Percentiles rank a stretch among this genome's conserved stretches.
Conservation (phyloP, 2,888 invertebrate species). For the Eupsilia transversa region DNA sequence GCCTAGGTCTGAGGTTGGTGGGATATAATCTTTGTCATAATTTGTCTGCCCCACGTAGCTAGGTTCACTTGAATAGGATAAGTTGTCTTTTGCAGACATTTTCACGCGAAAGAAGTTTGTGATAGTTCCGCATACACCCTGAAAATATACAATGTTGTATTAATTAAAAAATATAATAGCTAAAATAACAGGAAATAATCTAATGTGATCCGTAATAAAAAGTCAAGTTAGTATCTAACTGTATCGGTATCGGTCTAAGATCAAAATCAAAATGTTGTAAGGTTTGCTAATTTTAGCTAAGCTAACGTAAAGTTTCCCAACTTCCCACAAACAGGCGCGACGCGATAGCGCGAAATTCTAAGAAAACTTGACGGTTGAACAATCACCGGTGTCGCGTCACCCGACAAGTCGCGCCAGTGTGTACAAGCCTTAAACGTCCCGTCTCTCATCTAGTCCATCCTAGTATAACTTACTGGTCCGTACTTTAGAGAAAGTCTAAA, state of each 20-base stretch:
- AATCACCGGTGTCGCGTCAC: too few relatives aligned
- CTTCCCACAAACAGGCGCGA: too few relatives aligned
- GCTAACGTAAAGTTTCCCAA: too few relatives aligned
- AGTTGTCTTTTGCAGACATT: slow-evolving; percentile 84
- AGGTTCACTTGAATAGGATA: slow-evolving; percentile 87
- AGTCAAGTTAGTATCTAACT: background rate
- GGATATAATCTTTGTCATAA: slow-evolving; percentile 84
- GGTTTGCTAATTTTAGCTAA: background rate
- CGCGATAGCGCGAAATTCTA: too few relatives aligned
- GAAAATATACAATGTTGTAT: slow-evolving; percentile 65
- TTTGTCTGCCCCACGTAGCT: slow-evolving; percentile 87
- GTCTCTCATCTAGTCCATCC: background rate
- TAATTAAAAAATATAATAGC: background rate
- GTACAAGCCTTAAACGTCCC: too few relatives aligned
- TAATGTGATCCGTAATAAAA: background rate
- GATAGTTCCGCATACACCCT: slow-evolving; percentile 94
- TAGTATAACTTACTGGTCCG: background rate
- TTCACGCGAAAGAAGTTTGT: slow-evolving; percentile 92
- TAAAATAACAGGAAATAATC: background rate
- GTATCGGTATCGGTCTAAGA: too few relatives aligned
- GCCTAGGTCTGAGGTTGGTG: slow-evolving; percentile 75
- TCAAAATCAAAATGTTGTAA: background rate
- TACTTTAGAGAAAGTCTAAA: background rate
- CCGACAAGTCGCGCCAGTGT: too few relatives aligned
- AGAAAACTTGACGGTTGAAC: too few relatives aligned